Percentiles rank a stretch among this genome's conserved stretches.
These are phyloP conservation scores for Apeltes quadracus DNA, from an alignment of 2,113 vertebrate species.

Conservation along the genomic window DNA sequence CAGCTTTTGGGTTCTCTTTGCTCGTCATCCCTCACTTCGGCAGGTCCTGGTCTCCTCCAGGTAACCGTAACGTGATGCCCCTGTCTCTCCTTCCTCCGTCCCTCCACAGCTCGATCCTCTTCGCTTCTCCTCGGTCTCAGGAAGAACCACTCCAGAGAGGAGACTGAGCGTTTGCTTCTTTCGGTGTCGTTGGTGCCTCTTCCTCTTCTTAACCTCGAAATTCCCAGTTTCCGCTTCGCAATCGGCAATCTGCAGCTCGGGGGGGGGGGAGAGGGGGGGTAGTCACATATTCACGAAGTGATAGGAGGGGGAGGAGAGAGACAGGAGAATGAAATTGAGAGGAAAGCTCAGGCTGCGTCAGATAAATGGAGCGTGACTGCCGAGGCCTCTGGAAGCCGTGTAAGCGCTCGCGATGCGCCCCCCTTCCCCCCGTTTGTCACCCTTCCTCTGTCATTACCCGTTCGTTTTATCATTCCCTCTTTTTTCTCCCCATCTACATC, in stretches of 20 bases:
- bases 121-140: background rate
- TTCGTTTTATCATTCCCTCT: slow-evolving; percentile 6
- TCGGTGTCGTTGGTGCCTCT: background rate
- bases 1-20: slow-evolving; percentile 14
- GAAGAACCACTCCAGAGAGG: background rate
- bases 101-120: background rate
- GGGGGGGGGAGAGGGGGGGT: background rate
- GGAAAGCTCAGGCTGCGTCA: slow-evolving; percentile 1
- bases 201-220: background rate
- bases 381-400: background rate
- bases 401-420: slow-evolving; percentile 5
- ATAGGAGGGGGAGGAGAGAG: background rate
- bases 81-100: background rate
- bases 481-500: slow-evolving; percentile 4
- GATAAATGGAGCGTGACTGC: slow-evolving; percentile 39
- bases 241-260: background rate
- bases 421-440: background rate
- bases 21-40: slow-evolving; percentile 26
- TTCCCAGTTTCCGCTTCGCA: background rate
- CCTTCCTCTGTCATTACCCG: slow-evolving; percentile 25
- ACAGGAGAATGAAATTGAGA: slow-evolving; percentile 19
- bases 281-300: background rate
- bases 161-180: no score
- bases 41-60: background rate
- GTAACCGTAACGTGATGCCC: background rate